These are phyloP conservation scores for Stigmatopora nigra DNA, from an alignment of 2,113 vertebrate genomes.

Conservation along the genomic window DNA sequence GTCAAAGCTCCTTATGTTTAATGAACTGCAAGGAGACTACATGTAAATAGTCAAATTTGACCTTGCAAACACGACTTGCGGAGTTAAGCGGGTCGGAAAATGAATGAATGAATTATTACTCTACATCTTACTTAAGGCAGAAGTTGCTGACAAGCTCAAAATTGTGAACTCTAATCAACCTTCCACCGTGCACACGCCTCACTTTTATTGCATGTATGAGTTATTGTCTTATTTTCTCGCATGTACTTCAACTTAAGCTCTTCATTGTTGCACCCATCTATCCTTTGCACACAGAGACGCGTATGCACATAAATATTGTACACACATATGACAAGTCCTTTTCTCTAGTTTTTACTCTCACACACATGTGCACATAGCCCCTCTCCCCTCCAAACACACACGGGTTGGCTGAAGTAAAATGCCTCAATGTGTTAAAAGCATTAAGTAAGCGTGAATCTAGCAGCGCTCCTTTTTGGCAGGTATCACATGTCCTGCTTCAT, in stretches of 20 bases:
- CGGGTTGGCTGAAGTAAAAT: slow-evolving; percentile 54
- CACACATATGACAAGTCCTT: slow-evolving; percentile 17
- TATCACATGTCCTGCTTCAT: slow-evolving; percentile 70
- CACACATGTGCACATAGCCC: not conserved
- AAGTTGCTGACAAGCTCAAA: not conserved
- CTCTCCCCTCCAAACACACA: not conserved
- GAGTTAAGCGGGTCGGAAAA: too few relatives aligned
- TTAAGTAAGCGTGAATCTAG: slow-evolving; percentile 71
- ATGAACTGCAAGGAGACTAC: too few relatives aligned
- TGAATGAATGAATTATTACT: not conserved
- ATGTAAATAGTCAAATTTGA: too few relatives aligned
- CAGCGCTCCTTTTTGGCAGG: slow-evolving; percentile 53
- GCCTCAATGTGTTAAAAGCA: slow-evolving; percentile 73
- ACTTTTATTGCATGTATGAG: not conserved
- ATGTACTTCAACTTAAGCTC: slow-evolving; percentile 10
- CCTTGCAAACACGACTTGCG: too few relatives aligned
- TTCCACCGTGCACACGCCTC: not conserved
- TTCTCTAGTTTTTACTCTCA: not conserved
- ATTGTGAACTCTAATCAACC: slow-evolving; percentile 9
- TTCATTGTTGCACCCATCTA: not conserved
- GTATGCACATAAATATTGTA: not conserved
- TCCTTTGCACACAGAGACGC: not conserved
- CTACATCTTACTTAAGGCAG: slow-evolving; percentile 13
- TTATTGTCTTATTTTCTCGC: not conserved
- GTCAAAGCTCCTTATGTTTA: too few relatives aligned